Percentiles rank a stretch among this genome's conserved stretches.
Conservation (phyloP, 2,797 vertebrate genomes). For the Neostethus bicornis region DNA sequence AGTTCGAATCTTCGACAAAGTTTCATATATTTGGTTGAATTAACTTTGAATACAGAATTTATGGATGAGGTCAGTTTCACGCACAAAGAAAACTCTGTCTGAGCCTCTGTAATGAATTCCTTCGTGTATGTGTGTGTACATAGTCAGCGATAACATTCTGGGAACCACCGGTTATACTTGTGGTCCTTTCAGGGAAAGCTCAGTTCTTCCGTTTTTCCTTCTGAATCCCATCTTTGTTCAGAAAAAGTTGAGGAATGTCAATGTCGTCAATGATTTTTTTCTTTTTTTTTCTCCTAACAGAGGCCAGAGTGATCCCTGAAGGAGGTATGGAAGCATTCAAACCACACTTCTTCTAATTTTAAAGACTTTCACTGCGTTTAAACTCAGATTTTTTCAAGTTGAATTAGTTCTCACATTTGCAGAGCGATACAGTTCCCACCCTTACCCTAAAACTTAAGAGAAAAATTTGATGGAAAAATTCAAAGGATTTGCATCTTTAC, state of each 20-base stretch:
- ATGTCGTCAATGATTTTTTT: constrained; percentile 55
- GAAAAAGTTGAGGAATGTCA: constrained; percentile 48
- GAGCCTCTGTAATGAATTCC: constrained; percentile 12
- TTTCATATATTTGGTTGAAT: background rate
- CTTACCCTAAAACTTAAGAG: too few species aligned
- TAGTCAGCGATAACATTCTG: constrained; percentile 67
- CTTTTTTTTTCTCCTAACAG: constrained; percentile 57
- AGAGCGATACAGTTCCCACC: too few species aligned
- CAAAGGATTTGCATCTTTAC: too few species aligned
- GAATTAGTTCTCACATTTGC: too few species aligned
- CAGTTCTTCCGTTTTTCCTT: constrained; percentile 27
- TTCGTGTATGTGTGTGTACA: constrained; percentile 8
- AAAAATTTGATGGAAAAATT: too few species aligned
- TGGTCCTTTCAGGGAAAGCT: constrained; percentile 43
- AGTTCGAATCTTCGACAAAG: background rate
- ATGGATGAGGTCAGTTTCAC: constrained; percentile 25
- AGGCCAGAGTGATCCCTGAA: constrained; percentile 81
- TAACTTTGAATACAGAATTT: constrained; percentile 7
- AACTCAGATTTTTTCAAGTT: background rate
- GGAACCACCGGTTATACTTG: constrained; percentile 60
- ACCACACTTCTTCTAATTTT: constrained; percentile 23
- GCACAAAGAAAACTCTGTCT: constrained; percentile 60
- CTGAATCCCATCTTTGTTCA: constrained; percentile 80
- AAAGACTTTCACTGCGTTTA: background rate
- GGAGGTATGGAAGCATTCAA: constrained; percentile 70